These are phyloP conservation scores for Schrankia costaestrigalis DNA, from an alignment of 2,888 invertebrate genomes.

Conservation along the genomic window DNA sequence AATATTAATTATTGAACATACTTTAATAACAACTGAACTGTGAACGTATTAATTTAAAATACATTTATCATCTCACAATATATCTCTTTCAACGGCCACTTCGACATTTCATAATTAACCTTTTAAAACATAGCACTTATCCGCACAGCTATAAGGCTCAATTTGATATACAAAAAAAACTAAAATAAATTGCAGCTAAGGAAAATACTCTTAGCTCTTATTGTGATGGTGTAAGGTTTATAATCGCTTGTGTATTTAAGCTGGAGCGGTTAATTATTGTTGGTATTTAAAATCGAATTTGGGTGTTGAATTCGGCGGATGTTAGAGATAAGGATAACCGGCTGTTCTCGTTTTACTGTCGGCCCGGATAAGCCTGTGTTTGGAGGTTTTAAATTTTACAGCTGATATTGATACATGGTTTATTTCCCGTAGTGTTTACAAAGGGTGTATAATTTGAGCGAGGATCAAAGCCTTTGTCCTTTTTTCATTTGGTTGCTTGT, in stretches of 20 bases:
- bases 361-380: conserved; percentile 37
- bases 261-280: conserved; percentile 22
- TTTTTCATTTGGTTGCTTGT: too few species aligned
- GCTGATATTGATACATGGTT: conserved; percentile 6
- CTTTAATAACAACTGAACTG: too few species aligned
- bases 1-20: too few species aligned
- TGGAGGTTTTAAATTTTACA: conserved; percentile 21
- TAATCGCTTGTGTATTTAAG: not conserved
- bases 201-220: too few species aligned
- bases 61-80: conserved; percentile 1
- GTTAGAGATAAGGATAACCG: conserved; percentile 38
- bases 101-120: not conserved
- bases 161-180: too few species aligned
- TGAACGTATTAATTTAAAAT: too few species aligned
- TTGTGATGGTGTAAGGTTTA: not conserved
- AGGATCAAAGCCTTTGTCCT: too few species aligned
- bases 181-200: too few species aligned
- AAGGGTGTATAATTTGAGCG: not conserved
- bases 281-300: conserved; percentile 21
- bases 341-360: conserved; percentile 38
- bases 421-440: conserved; percentile 5
- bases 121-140: not conserved
- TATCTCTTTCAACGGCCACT: not conserved
- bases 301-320: conserved; percentile 16
- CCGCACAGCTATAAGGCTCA: too few species aligned